Evolutionary conservation across 2,113 vertebrate species (phyloP), one percentile per base, ranked within the genome.

Genomic region (Clupea harengus): DNA sequence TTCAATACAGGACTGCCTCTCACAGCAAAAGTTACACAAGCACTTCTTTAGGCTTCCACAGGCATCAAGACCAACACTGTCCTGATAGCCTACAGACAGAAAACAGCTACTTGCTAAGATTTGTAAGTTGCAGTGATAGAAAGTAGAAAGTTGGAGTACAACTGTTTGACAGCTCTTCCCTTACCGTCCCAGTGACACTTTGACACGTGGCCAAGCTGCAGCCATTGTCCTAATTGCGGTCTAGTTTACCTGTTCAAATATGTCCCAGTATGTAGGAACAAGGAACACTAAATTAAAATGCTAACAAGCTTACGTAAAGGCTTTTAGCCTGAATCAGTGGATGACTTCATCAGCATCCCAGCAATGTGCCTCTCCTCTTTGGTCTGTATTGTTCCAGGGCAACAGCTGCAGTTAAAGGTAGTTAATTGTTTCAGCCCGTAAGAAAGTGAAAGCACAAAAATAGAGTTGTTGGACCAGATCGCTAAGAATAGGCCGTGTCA

Each of bases 181-280:
- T 44, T 13, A 11, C 20, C 2, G 1, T 6, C 64, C 64, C 72
- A 75, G 6, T 22, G 60, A 64, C 20, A 64, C 60, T 64, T 78
- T 32, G 32, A 78, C 32, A 32, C 13, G 11, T 78, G 9, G 13
- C 28, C 72, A 5, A 78, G 28, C 28, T 78, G 25, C 28, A 3
- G 28, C 60, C 60, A 60, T 64, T 64, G 60, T 25, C 20, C 3
- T 8, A 9, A 6, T 32, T 39, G 3, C 11, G 11, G 28, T 72
- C 64, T 78, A 78, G 13, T 78, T 78, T 39, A 32, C 32, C 72
- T 78, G 72, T 78, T 78, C 72, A 78, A 78, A 39, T 78, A 17
- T 44, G 32, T 39, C 28, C 32, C 25, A 28, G 25, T 10, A 13
- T 32, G 72, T 32, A 78, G 72, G 39, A 39, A 39, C 28, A 39